Evolutionary conservation across 1,140 invertebrate genomes (phyloP), one percentile per base, ranked within the genome.

Genomic region (Sycobia sp.): DNA sequence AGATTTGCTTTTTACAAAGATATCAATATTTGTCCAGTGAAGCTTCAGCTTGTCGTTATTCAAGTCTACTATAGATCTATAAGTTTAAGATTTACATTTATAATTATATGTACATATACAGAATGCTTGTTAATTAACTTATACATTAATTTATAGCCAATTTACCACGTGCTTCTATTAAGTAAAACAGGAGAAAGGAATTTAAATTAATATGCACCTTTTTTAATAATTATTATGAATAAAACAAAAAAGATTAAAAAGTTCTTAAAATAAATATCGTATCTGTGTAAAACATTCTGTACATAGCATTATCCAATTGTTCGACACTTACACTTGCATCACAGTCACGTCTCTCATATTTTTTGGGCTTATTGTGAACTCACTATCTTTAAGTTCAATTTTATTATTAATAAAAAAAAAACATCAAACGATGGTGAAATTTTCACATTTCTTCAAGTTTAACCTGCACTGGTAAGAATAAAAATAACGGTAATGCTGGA

Each of bases 311-410:
- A 60, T 66, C 36, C 54, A 51, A 62, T 66, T 65, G 53, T 29
- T 59, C 67, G 49, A 38, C 59, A 69, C 56, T 70, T 67, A 47
- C 58, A 69, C 67, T 73, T 68, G 60, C 72, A 76, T 75, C 71
- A 76, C 71, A 76, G 71, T 73, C 65, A 67, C 53, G 62, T 67
- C 49, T 75, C 66, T 72, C 67, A 43, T 49, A 46, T 70, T 71
- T 73, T 69, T 71, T 70, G 69, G 70, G 67, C 63, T 73, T 62
- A 51, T 25, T 49, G 11, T 63, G 41, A 39, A 57, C 29, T 50
- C 57, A 38, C 61, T 34, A 50, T 57, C 43, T 63, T 56, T 23
- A 43, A 47, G 20, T 54, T 62, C 50, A 54, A 47, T 55, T 38
- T 10, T 32, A 62, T 47, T 29, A 23, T 36, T 55, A 39, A 27